These are phyloP conservation scores for Platanista minor DNA, from an alignment of 2,113 vertebrate species.

Conservation along the genomic window DNA sequence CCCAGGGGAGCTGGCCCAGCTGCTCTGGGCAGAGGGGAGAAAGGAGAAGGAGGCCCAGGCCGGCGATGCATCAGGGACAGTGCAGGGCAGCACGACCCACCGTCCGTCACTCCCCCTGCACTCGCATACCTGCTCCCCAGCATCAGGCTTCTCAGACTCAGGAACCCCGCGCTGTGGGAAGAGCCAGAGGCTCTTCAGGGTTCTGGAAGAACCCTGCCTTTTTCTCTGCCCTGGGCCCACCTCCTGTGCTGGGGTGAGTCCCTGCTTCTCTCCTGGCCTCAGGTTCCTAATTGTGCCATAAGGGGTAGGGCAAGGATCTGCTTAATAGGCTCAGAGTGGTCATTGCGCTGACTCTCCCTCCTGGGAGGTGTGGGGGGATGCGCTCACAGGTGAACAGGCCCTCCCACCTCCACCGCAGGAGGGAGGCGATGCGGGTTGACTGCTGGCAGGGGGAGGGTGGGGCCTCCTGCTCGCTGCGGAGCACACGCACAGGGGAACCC, in stretches of 20 bases:
- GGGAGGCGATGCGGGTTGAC: neutral
- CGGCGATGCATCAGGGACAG: no score
- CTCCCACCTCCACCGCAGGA: neutral
- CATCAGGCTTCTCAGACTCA: neutral
- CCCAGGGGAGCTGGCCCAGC: neutral
- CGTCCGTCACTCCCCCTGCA: neutral
- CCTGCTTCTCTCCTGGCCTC: neutral
- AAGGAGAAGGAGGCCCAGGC: neutral
- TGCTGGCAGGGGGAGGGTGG: neutral
- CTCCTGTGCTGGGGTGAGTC: neutral
- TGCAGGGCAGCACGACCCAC: neutral
- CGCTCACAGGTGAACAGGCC: neutral
- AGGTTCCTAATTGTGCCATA: neutral
- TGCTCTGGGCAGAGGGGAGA: neutral
- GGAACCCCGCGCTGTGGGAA: neutral
- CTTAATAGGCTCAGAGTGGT: neutral
- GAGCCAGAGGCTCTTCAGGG: neutral
- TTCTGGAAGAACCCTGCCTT: neutral
- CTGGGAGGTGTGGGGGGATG: neutral
- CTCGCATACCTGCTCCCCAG: neutral
- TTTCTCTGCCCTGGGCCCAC: neutral
- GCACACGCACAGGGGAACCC: no score
- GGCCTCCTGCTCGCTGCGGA: neutral
- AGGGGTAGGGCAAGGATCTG: neutral
- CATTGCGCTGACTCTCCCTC: neutral